Percentiles rank a stretch among this genome's conserved stretches.
These are phyloP conservation scores for Punctoribates punctum DNA, from an alignment of 2,888 invertebrate genomes.

Conservation along the genomic window DNA sequence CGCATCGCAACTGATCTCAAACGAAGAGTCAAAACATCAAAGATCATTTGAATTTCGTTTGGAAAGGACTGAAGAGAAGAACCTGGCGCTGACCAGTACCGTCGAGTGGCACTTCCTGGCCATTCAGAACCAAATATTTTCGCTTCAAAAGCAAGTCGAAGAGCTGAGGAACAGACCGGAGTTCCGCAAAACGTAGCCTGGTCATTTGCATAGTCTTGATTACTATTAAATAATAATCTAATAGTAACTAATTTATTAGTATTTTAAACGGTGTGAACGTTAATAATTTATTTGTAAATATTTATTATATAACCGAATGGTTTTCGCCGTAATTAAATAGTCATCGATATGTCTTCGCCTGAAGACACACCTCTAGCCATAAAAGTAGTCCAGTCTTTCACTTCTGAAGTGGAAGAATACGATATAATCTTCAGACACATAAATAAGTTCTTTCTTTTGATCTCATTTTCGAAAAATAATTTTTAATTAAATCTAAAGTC, in stretches of 20 bases:
- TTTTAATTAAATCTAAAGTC: background rate
- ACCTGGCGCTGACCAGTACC: no score
- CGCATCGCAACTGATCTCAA: conserved; percentile 7
- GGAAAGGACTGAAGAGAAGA: background rate
- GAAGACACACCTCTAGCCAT: no score
- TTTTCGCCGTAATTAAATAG: no score
- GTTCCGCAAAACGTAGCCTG: no score
- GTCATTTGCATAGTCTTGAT: no score
- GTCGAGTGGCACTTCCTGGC: background rate
- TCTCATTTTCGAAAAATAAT: background rate
- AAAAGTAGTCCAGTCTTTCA: no score
- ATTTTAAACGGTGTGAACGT: no score
- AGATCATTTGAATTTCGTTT: background rate
- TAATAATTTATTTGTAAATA: no score
- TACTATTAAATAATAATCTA: no score
- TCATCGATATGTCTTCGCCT: no score
- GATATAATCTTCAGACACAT: background rate
- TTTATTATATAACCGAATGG: no score
- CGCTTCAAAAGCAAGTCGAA: background rate
- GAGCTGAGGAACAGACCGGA: background rate
- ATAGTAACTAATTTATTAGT: no score
- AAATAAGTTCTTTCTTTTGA: background rate
- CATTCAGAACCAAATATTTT: background rate
- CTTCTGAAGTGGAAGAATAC: background rate
- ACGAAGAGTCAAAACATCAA: background rate